A percentile compares a stretch with the other conserved stretches of the same genome.
These are phyloP conservation scores for rat (Rattus norvegicus) DNA, from an alignment of 2,113 vertebrate genomes.

Conservation along the genomic window GRCr8 NC_086032.1:99833001-99833500, in stretches of 20 bases:
- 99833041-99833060: neutral
- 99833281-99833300: constrained; percentile 7
- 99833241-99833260: neutral
- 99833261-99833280: neutral
- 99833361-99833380: neutral
- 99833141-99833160: constrained; percentile 11
- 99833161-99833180: constrained; percentile 8
- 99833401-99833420: neutral
- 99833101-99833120: neutral
- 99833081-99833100: neutral
- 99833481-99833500: constrained; percentile 98
- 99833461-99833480: constrained; percentile 93
- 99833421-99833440: accelerated
- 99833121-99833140: neutral
- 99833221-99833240: neutral
- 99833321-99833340: neutral
- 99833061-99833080: neutral
- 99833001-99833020: neutral
- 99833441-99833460: neutral
- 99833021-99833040: neutral
- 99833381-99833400: neutral
- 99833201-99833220: neutral
- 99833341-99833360: neutral
- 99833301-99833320: constrained; percentile 48
- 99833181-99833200: neutral